These are phyloP conservation scores for Pandion haliaetus DNA, from an alignment of 2,113 vertebrate genomes.

Conservation along the genomic window DNA sequence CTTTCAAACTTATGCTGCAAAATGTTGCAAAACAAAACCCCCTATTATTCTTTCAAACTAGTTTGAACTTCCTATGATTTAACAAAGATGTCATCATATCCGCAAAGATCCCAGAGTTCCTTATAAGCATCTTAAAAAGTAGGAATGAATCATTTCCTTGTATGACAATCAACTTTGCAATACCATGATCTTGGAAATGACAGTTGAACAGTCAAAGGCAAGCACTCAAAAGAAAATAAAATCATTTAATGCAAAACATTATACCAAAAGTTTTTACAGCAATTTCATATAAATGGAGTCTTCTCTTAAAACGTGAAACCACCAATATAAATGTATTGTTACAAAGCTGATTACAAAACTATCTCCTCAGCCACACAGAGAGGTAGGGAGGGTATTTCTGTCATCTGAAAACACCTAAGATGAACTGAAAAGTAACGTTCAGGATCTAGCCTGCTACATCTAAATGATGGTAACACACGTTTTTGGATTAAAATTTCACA, in stretches of 20 bases:
- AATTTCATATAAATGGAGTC: slow-evolving; percentile 5
- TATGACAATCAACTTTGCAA: neutral
- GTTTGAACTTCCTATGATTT: slow-evolving; percentile 49
- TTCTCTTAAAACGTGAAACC: neutral
- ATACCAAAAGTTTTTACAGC: slow-evolving; percentile 11
- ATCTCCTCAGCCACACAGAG: neutral
- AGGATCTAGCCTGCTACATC: neutral
- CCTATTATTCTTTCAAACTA: neutral
- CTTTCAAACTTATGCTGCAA: neutral
- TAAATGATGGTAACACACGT: neutral
- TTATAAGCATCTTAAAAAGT: neutral
- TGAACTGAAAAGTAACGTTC: neutral
- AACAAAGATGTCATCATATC: slow-evolving; percentile 28
- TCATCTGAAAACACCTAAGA: neutral
- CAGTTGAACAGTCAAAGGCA: neutral
- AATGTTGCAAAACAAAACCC: neutral
- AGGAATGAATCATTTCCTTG: slow-evolving; percentile 54
- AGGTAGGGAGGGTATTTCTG: neutral
- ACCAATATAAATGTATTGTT: neutral
- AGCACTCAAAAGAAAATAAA: slow-evolving; percentile 19
- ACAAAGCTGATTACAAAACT: slow-evolving; percentile 35
- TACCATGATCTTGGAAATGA: neutral
- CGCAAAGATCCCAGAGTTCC: neutral
- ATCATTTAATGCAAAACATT: slow-evolving; percentile 48
- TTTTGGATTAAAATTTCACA: neutral